Base-by-base conservation (phyloP, 2,888 invertebrate genomes). In the Leuctra nigra region DNA sequence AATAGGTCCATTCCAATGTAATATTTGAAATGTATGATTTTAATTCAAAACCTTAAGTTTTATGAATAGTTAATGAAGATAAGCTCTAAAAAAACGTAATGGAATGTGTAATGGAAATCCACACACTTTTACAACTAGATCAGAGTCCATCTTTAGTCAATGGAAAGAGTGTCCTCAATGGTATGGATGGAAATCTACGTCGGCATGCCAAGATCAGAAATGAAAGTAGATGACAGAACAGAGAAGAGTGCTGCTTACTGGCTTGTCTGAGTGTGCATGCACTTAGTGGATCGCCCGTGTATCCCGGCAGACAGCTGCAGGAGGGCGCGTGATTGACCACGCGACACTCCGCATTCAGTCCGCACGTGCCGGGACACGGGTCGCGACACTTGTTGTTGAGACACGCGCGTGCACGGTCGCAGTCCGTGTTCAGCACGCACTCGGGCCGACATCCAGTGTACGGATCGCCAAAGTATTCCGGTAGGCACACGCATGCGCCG, bases 391-490 rank as follows among this genome's bases (percentile, higher is more conserved):
- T 66, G 44, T 65, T 64, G 47, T 66, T 65, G 11, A 68, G 53
- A 48, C 70, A 70, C 18, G 68, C 67, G 55, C 65, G 64, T 14
- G 63, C 62, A 20, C 64, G 59, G 6, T 65, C 62, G 59, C 70
- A 72, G 48, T 72, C 70, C 4, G 66, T 62, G 61, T 70, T 69
- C 22, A 65, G 50, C 11, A 67, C 63, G 58, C 71, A 71, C 60
- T 70, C 71, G 4, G 69, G 70, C 47, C 67, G 60, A 55, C 70
- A 70, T 14, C 64, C 65, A n/a, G 63, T 61, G 55, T 68, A 68
- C 1, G 69, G 68, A 58, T 68, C 67, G 14, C 69, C 69, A 58
- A 67, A 67, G 55, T 68, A 69, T 39, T 66, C 67, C 18, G 61
- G 61, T 11, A 64, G 59, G 55, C 69, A 69, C 35, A 59, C 56